Evolutionary conservation across 2,113 vertebrate species (phyloP).

Genomic region (Ursus arctos): DNA sequence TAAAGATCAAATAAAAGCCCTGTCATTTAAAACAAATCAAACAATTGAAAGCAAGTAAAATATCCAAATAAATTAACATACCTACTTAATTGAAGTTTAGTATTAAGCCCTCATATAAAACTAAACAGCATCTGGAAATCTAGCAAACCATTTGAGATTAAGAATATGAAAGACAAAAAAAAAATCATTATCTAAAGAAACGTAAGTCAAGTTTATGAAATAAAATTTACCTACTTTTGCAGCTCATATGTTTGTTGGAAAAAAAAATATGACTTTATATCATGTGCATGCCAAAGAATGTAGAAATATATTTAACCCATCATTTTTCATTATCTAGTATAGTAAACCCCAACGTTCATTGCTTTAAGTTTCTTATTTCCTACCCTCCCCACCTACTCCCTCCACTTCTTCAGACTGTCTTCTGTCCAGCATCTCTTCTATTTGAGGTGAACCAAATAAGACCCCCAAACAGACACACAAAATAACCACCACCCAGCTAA

Average conservation of each 20-base stretch:
- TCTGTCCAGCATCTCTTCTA: slow-evolving; percentile 82
- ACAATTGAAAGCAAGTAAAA: slow-evolving; percentile 45
- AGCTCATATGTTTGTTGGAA: slow-evolving; percentile 85
- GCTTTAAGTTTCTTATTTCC: slow-evolving; percentile 79
- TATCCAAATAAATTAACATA: not conserved
- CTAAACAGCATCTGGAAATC: slow-evolving; percentile 6
- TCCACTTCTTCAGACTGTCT: slow-evolving; percentile 81
- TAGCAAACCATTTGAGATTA: slow-evolving; percentile 27
- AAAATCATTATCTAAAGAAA: slow-evolving; percentile 74
- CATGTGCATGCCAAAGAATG: slow-evolving; percentile 81
- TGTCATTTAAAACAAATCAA: slow-evolving; percentile 34
- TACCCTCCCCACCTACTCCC: not conserved
- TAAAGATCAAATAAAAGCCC: not conserved
- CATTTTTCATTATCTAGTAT: slow-evolving; percentile 78
- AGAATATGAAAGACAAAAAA: slow-evolving; percentile 49
- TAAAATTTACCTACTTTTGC: slow-evolving; percentile 89
- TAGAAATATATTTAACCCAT: slow-evolving; percentile 76
- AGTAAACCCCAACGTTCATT: slow-evolving; percentile 82
- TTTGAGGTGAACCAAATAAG: slow-evolving; percentile 66
- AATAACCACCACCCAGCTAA: slow-evolving; percentile 20
- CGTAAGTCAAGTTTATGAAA: slow-evolving; percentile 83
- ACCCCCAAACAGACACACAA: slow-evolving; percentile 53
- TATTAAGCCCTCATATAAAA: not conserved
- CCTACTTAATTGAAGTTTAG: not conserved
- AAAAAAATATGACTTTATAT: slow-evolving; percentile 83